Evolutionary conservation across 1,140 invertebrate species (phyloP), one percentile per base, ranked within the genome.

Genomic region (Penaeus japonicus): DNA sequence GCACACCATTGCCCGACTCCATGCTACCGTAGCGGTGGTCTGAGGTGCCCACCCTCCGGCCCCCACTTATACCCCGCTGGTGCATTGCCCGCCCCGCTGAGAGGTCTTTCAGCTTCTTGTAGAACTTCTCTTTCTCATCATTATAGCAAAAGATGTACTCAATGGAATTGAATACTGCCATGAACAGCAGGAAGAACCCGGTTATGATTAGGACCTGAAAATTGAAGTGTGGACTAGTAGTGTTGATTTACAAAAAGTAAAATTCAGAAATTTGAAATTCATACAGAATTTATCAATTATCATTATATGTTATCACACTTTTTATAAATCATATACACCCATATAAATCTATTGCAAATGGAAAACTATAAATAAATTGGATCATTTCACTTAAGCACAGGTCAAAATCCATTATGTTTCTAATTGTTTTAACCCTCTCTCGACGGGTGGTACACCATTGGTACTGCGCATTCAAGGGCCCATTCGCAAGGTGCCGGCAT

Each of bases 81-180:
- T 70, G 53, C 32, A 85, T 62, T 2, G 88, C 78, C 62, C 88
- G 81, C 20, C 82, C 84, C 20, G 62, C 75, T 7, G 84, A 57
- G 17, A 89, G 22, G 39, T 89, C 88, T 39, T 77, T 24, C 5
- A 89, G 54, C 17, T 85, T 78, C 30, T 70, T 57, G 78, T 89
- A 89, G 24, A 89, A 85, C 24, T 70, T 85, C 20, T 81, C 77
- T 24, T 89, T 89, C 27, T 89, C 88, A n/a, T 82, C 84, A 73
- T 89, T 89, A 47, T 89, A 85, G 84, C 88, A 89, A 54, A 89
- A 89, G n/a, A 89, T 89, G 57, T 89, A 89, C 54, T 89, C 88
- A 27, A 89, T 22, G 7, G 88, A 80, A 35, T 85, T 85, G 59
- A 85, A 85, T 5, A 81, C 32, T 32, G 77, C 78, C 83, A 89